A percentile compares a stretch with the other conserved stretches of the same genome.
These are phyloP conservation scores for Keiferia lycopersicella DNA, from an alignment of 2,888 invertebrate genomes.

Conservation along the genomic window DNA sequence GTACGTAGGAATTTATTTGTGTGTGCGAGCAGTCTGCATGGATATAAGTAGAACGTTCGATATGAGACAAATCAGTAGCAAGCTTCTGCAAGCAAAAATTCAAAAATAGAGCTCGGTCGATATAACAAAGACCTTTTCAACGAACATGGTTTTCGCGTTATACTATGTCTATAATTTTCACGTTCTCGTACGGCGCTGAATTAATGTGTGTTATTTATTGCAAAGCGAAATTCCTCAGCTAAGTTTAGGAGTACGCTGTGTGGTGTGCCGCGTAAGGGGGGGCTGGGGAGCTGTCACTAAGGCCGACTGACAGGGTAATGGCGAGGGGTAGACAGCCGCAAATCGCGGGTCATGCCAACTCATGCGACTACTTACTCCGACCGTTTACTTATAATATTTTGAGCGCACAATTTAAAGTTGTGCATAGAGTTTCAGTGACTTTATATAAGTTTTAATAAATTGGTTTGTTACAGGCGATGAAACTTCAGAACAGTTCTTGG, in stretches of 20 bases:
- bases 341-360: slow-evolving; percentile 45
- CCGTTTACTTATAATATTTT: slow-evolving; percentile 31
- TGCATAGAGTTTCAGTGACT: slow-evolving; percentile 37
- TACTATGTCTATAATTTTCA: background rate
- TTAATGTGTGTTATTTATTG: slow-evolving; percentile 4
- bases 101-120: too few species aligned
- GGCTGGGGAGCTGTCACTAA: slow-evolving; percentile 34
- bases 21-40: too few species aligned
- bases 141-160: background rate
- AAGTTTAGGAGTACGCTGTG: slow-evolving; percentile 18
- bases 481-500: slow-evolving; percentile 87
- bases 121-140: background rate
- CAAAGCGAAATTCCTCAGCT: slow-evolving; percentile 19
- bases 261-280: slow-evolving; percentile 21
- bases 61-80: too few species aligned
- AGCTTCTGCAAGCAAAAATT: too few species aligned
- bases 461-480: slow-evolving; percentile 85
- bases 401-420: slow-evolving; percentile 34
- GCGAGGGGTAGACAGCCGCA: slow-evolving; percentile 33
- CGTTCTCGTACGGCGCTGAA: background rate
- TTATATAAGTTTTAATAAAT: slow-evolving; percentile 50
- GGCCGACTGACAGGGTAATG: slow-evolving; percentile 36
- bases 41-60: too few species aligned
- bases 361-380: slow-evolving; percentile 37
- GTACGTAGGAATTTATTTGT: too few species aligned